Evolutionary conservation across 2,888 invertebrate species (phyloP), one percentile per base, ranked within the genome.

Genomic region (Mythimna vitellina): DNA sequence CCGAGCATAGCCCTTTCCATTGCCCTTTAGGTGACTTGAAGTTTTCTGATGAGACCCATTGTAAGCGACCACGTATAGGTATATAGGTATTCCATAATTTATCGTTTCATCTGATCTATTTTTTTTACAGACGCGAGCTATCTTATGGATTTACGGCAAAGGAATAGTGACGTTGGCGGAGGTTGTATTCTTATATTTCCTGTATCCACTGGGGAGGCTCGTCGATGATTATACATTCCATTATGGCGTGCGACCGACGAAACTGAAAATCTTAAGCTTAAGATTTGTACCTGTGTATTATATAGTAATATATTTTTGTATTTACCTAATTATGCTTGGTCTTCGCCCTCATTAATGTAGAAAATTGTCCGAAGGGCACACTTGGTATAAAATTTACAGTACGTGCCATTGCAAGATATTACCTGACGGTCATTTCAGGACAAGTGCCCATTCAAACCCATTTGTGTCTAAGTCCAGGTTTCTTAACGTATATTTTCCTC

Each of bases 211-310:
- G 0, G 89, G 88, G 7, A 85, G 93, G n/a, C 78, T 93, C 0
- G 67, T 90, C 0, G 93, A 93, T 51, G 93, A 93, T 51, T 88
- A 91, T 4, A 91, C 86, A 0, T 93, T 93, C 58, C 89, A 89
- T 58, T 86, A 79, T 20, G 93, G 93, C 12, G 42, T 63, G 0
- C 73, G 87, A 1, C 91, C 89, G 0, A 88, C 89, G 0, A 78
- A 46, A 25, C 54, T 92, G 8, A 86, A 90, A 46, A 73, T 87
- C 1, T 49, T 86, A 0, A 85, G 78, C 38, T 76, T 92, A n/a
- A 73, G 74, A 60, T 46, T 90, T 0, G 85, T 89, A 1, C 92
- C 93, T 4, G 14, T 90, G 3, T 92, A 84, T 78, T 91, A 89
- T 72, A 54, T 70, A 64, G 93, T 57, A 32, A 57, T 8, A 5